Conservation (phyloP, 2,888 invertebrate species). For the Venusia cambrica region DNA sequence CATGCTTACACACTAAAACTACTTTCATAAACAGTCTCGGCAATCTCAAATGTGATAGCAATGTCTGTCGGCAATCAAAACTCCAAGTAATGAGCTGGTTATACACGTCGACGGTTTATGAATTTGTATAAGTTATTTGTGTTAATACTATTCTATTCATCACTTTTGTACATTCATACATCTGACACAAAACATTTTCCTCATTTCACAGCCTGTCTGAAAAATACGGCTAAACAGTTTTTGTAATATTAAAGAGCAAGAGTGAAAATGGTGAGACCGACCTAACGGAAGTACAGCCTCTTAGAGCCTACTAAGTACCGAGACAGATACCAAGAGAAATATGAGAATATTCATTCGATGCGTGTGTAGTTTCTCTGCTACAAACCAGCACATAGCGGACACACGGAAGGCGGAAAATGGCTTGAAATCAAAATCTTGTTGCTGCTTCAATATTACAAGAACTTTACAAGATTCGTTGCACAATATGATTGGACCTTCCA, state of each 20-base stretch:
- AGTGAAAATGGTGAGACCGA: constrained; percentile 17
- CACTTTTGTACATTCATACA: constrained; percentile 75
- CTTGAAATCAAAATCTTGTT: constrained; percentile 70
- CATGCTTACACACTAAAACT: constrained; percentile 49
- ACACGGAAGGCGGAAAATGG: constrained; percentile 73
- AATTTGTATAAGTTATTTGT: constrained; percentile 63
- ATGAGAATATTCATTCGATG: constrained; percentile 38
- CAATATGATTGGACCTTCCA: constrained; percentile 79
- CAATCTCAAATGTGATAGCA: constrained; percentile 29
- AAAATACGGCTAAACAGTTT: constrained; percentile 71
- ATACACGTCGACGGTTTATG: constrained; percentile 60
- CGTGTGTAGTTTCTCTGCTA: constrained; percentile 73
- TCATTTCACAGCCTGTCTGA: constrained; percentile 77
- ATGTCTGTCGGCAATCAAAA: constrained; percentile 22
- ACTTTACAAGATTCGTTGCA: constrained; percentile 81
- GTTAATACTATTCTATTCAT: constrained; percentile 76
- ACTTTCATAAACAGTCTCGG: constrained; percentile 70
- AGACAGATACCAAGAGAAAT: constrained; percentile 11
- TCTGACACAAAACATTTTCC: constrained; percentile 72
- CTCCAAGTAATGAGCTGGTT: constrained; percentile 25
- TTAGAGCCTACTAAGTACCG: constrained; percentile 9
- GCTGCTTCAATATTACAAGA: constrained; percentile 81
- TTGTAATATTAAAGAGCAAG: constrained; percentile 80
- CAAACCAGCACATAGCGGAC: constrained; percentile 67
- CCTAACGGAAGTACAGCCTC: constrained; percentile 11